These are phyloP conservation scores for Dolomedes plantarius DNA, from an alignment of 2,888 invertebrate genomes.

Conservation along the genomic window DNA sequence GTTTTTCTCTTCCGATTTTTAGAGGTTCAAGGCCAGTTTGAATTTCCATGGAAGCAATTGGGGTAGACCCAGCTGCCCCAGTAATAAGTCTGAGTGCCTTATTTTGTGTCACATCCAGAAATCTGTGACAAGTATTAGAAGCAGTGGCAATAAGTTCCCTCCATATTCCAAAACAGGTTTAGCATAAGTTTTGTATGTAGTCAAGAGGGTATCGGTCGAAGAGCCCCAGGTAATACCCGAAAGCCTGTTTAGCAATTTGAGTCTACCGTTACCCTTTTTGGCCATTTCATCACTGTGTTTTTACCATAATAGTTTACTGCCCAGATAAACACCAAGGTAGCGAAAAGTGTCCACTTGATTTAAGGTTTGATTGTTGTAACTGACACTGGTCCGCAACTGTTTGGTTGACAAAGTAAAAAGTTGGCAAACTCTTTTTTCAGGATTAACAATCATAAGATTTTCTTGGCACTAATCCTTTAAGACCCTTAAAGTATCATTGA, in stretches of 20 bases:
- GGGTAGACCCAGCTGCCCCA: too few relatives aligned
- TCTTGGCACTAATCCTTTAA: background rate
- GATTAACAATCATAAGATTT: constrained; percentile 18
- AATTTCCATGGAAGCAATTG: background rate
- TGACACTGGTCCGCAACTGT: background rate
- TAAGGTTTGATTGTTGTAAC: background rate
- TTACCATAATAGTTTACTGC: background rate
- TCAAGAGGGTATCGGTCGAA: constrained; percentile 6
- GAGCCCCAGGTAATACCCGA: background rate
- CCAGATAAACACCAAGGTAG: constrained; percentile 5
- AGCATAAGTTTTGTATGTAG: constrained; percentile 12
- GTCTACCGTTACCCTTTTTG: background rate
- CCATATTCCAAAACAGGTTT: too few relatives aligned
- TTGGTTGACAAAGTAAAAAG: constrained; percentile 12
- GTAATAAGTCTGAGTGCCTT: too few relatives aligned
- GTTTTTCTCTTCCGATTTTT: too few relatives aligned
- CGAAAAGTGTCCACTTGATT: constrained; percentile 1
- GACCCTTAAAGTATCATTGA: constrained; percentile 9
- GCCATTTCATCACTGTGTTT: background rate
- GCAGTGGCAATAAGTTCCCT: too few relatives aligned
- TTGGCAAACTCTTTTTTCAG: constrained; percentile 1
- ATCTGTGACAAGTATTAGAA: too few relatives aligned
- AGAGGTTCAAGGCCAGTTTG: too few relatives aligned
- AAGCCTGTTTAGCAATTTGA: background rate
- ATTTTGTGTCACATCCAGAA: too few relatives aligned